Percentiles rank a stretch among this genome's conserved stretches.
Conservation (phyloP, 2,113 vertebrate genomes). For the Nesoenas mayeri region DNA sequence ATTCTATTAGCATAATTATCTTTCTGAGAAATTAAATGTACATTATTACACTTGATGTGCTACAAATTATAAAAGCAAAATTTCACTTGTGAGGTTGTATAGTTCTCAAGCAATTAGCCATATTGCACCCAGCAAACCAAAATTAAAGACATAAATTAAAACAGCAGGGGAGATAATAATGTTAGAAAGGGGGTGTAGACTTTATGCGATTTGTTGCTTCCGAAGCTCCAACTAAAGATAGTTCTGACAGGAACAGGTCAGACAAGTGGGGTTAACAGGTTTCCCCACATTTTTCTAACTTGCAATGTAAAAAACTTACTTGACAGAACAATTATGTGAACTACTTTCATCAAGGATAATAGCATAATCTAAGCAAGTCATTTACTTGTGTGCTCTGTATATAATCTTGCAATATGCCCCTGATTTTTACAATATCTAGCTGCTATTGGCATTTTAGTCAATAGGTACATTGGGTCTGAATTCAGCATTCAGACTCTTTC, state of each 20-base stretch:
- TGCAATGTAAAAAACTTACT: neutral
- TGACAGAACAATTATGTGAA: conserved; percentile 21
- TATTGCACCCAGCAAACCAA: conserved; percentile 73
- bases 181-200: conserved; percentile 42
- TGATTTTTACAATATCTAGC: neutral
- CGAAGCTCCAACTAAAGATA: conserved; percentile 30
- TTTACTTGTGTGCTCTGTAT: neutral
- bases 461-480: neutral
- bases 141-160: conserved; percentile 83
- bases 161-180: conserved; percentile 69
- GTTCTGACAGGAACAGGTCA: conserved; percentile 2
- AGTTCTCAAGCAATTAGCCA: conserved; percentile 75
- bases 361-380: conserved; percentile 19
- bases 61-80: conserved; percentile 76
- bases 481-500: neutral
- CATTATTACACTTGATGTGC: conserved; percentile 76
- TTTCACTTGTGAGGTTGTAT: conserved; percentile 69
- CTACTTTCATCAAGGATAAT: neutral
- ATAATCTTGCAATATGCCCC: conserved; percentile 9
- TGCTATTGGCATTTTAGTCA: neutral
- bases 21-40: conserved; percentile 78
- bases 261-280: conserved; percentile 19
- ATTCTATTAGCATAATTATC: conserved; percentile 80
- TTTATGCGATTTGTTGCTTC: conserved; percentile 10
- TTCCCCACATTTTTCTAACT: conserved; percentile 28